These are phyloP conservation scores for Pseudoips prasinana DNA, from an alignment of 2,888 invertebrate species.

Conservation along the genomic window DNA sequence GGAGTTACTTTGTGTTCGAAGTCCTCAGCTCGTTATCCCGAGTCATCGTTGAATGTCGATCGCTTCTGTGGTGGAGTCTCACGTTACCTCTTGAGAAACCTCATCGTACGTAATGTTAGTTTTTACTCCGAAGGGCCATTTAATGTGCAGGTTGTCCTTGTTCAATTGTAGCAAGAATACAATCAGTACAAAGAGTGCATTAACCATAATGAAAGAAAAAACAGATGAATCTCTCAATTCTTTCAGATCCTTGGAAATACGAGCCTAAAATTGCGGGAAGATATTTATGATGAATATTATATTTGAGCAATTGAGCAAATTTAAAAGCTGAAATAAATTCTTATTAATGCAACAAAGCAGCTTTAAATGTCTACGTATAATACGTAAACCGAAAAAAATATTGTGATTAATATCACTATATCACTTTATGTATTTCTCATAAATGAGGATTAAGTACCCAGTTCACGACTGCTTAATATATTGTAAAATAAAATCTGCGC, in stretches of 20 bases:
- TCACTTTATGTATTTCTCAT: too few relatives aligned
- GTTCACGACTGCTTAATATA: too few relatives aligned
- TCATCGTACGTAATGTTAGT: slow-evolving; percentile 96
- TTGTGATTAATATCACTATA: too few relatives aligned
- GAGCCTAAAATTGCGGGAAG: slow-evolving; percentile 87
- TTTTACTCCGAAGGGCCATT: slow-evolving; percentile 97
- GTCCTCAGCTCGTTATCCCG: slow-evolving; percentile 36
- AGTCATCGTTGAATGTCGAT: slow-evolving; percentile 78
- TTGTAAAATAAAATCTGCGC: too few relatives aligned
- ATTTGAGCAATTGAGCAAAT: slow-evolving; percentile 14
- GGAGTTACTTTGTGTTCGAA: slow-evolving; percentile 12
- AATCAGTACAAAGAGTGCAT: slow-evolving; percentile 98
- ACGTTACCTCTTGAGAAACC: slow-evolving; percentile 94
- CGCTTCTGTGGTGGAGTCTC: slow-evolving; percentile 63
- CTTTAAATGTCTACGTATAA: too few relatives aligned
- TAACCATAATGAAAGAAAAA: slow-evolving; percentile 99
- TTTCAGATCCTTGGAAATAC: slow-evolving; percentile 94
- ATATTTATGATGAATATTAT: slow-evolving; percentile 40
- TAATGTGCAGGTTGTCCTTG: slow-evolving; percentile 97
- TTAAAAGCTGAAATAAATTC: slow-evolving; percentile 45
- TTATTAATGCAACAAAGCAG: slow-evolving; percentile 18
- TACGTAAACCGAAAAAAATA: too few relatives aligned
- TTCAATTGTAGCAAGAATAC: slow-evolving; percentile 99
- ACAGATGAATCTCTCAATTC: slow-evolving; percentile 97
- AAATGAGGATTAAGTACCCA: too few relatives aligned